Evolutionary conservation across 2,113 vertebrate species (phyloP).

Genomic region (Hyaena hyaena): DNA sequence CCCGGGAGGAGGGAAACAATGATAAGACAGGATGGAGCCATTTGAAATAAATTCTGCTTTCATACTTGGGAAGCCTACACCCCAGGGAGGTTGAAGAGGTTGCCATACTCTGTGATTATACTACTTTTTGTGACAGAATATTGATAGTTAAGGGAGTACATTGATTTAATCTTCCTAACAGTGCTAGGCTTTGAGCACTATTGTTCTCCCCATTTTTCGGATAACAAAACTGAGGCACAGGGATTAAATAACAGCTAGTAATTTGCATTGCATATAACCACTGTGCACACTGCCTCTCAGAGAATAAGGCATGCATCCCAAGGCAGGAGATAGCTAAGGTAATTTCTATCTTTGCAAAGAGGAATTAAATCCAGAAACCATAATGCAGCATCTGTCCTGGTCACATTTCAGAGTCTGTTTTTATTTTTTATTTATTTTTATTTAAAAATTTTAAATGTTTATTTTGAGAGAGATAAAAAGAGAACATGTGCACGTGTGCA

Average conservation of each 20-base stretch:
- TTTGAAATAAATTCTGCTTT: neutral
- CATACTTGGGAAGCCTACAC: neutral
- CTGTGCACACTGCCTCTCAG: neutral
- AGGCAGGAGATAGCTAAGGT: neutral
- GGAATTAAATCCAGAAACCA: neutral
- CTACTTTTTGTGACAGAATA: neutral
- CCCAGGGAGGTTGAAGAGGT: neutral
- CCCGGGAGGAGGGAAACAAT: neutral
- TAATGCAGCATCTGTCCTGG: neutral
- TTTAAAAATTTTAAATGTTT: no score
- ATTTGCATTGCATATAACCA: neutral
- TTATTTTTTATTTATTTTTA: no score
- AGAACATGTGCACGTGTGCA: no score
- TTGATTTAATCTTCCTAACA: neutral
- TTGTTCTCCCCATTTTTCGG: neutral
- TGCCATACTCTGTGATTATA: neutral
- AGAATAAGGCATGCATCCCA: neutral
- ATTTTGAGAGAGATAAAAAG: no score
- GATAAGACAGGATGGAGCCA: neutral
- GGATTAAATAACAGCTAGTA: neutral
- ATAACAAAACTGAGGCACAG: neutral
- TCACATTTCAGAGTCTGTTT: slow-evolving; percentile 5
- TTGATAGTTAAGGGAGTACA: neutral
- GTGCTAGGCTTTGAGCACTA: neutral
- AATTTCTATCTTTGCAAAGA: neutral